Evolutionary conservation across 2,888 invertebrate genomes (phyloP), one percentile per base, ranked within the genome.

Genomic region (Pheosia gnoma): DNA sequence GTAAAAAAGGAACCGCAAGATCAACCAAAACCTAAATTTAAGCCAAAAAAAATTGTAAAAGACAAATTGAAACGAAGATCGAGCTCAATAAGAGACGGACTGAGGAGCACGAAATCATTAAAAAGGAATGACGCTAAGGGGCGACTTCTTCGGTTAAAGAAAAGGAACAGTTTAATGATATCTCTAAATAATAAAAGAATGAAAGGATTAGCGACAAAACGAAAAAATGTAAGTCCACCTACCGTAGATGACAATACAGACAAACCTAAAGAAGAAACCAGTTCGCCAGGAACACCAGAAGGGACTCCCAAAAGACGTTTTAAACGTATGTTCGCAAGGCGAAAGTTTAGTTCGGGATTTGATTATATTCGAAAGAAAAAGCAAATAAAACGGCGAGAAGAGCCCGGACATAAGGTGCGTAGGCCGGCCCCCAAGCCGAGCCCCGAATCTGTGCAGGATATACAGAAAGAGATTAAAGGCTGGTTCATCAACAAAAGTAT

Each of bases 401-500:
- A 94, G 53, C 71, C 81, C 57, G 82, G 78, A 68, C 83, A 89
- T 74, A 86, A 94, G 89, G 84, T 93, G 80, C 89, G 94, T 67
- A 85, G 95, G 71, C 85, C 88, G 66, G 88, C 93, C 36, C 84
- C 89, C 1, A 93, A 92, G 74, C 94, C 95, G 25, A 95, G 91
- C 74, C 95, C 96, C 0, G 95, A 95, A 80, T 95, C 95, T 39
- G 95, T 95, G 10, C 95, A 96, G 75, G 98, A 98, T 84, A 96
- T 98, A 60, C 96, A 96, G 70, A 96, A 96, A 76, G 98, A 98
- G 88, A 97, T 98, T 66, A 97, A 97, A 84, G 95, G 96, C 71
- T 98, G 98, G 97, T 98, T 98, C 67, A 95, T 98, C 60, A 98
- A 98, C 87, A 98, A 98, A 86, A 98, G 98, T 59, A 96, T 98